phyloP scores from a whole-genome alignment of 2,888 invertebrate genomes.

The Philereme transversata region DNA sequence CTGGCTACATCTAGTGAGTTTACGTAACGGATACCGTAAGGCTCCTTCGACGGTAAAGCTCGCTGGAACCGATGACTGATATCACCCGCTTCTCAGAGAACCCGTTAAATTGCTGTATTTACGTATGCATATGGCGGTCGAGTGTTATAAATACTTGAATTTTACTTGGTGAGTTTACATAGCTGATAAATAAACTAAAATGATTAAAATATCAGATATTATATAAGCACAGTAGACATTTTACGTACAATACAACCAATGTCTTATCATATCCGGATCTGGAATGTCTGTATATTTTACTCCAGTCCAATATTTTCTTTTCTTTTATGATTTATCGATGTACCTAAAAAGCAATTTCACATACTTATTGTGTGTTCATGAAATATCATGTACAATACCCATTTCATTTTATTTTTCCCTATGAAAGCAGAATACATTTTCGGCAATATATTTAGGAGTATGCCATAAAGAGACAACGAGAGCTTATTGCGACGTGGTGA shows the following conservation, averaged over 20 bases:
- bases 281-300: neutral
- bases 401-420: constrained; percentile 2
- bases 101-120: constrained; percentile 34
- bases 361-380: constrained; percentile 3
- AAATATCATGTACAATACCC: neutral
- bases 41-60: constrained; percentile 36
- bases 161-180: neutral
- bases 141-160: constrained; percentile 2
- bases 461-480: constrained; percentile 14
- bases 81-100: constrained; percentile 31
- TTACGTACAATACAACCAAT: no score
- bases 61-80: constrained; percentile 36
- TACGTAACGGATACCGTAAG: constrained; percentile 42
- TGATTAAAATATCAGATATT: neutral
- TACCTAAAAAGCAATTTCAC: constrained; percentile 1
- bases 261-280: neutral
- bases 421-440: neutral
- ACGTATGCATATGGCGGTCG: constrained; percentile 20
- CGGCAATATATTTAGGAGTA: neutral
- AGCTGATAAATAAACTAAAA: neutral
- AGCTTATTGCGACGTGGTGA: constrained; percentile 42
- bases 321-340: constrained; percentile 3
- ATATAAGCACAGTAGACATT: no score
- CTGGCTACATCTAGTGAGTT: constrained; percentile 24
- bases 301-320: neutral